phyloP scores from a whole-genome alignment of 1,140 invertebrate species.

The Odontomachus brunneus region DNA sequence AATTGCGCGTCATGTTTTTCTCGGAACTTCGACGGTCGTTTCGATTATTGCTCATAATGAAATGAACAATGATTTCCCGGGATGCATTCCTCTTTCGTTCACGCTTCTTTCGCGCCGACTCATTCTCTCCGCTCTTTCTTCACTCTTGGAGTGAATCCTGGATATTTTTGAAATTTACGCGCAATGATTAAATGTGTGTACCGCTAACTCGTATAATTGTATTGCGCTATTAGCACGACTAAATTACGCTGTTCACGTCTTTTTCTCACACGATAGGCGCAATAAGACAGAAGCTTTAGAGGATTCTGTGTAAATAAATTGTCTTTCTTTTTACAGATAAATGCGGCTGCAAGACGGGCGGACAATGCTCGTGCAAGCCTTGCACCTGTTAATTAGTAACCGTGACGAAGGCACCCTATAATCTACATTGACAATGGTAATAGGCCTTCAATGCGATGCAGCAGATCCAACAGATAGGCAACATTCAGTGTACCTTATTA shows the following conservation, averaged over 20 bases:
- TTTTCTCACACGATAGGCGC: background rate
- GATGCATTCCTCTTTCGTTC: background rate
- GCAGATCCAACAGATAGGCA: slow-evolving; percentile 18
- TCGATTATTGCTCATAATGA: slow-evolving; percentile 6
- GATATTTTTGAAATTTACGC: background rate
- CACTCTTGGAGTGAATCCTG: background rate
- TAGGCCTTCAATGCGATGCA: background rate
- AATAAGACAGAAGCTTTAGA: background rate
- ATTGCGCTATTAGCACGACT: too few species aligned
- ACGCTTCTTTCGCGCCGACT: background rate
- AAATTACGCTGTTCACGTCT: too few species aligned
- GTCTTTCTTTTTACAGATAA: slow-evolving; percentile 69
- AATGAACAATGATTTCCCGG: slow-evolving; percentile 6
- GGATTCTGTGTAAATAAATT: slow-evolving; percentile 13
- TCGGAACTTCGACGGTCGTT: background rate
- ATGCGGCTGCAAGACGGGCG: slow-evolving; percentile 72
- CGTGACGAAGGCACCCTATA: background rate
- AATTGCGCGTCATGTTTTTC: slow-evolving; percentile 1
- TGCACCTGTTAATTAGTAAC: slow-evolving; percentile 63
- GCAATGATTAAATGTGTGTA: background rate
- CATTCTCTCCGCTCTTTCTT: background rate
- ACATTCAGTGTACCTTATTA: background rate
- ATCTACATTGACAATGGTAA: slow-evolving; percentile 13
- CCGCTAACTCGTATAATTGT: too few species aligned
- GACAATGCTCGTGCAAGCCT: slow-evolving; percentile 69